phyloP scores from a whole-genome alignment of 2,797 vertebrate species.

The Paramormyrops hopkinsi region DNA sequence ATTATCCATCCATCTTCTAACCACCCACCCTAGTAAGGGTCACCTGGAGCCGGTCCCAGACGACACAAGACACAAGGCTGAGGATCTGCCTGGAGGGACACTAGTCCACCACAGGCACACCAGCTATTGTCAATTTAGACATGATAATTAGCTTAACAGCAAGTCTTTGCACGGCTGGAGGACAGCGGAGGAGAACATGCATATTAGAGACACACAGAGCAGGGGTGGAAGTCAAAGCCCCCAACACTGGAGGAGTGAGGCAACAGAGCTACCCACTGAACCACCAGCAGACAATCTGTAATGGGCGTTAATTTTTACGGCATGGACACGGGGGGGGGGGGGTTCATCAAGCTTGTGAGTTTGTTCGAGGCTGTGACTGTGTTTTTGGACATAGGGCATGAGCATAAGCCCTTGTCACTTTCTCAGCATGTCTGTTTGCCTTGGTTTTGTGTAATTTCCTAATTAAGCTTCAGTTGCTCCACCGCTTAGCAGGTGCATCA shows the following conservation, averaged over 20 bases:
- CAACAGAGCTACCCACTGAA: background rate
- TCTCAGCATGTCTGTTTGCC: background rate
- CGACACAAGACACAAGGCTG: background rate
- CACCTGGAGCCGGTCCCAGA: background rate
- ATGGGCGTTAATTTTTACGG: conserved; percentile 42
- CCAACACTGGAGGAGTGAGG: background rate
- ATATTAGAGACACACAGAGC: background rate
- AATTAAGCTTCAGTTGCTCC: background rate
- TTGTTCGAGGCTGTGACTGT: background rate
- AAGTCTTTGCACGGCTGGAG: background rate
- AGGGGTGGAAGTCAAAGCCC: background rate
- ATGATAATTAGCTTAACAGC: background rate
- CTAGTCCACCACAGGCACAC: background rate
- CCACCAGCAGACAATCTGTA: background rate
- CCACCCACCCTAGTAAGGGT: background rate
- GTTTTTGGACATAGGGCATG: background rate
- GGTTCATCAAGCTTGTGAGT: conserved; percentile 32
- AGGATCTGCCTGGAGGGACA: background rate
- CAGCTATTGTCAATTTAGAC: background rate
- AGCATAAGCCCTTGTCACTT: conserved; percentile 3
- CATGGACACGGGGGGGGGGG: conserved; percentile 27
- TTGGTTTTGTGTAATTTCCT: background rate
- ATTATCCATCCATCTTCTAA: background rate
- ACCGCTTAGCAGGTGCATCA: background rate
- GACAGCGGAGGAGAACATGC: background rate